Evolutionary conservation across 2,113 vertebrate genomes (phyloP).

Genomic region (Balaeniceps rex): DNA sequence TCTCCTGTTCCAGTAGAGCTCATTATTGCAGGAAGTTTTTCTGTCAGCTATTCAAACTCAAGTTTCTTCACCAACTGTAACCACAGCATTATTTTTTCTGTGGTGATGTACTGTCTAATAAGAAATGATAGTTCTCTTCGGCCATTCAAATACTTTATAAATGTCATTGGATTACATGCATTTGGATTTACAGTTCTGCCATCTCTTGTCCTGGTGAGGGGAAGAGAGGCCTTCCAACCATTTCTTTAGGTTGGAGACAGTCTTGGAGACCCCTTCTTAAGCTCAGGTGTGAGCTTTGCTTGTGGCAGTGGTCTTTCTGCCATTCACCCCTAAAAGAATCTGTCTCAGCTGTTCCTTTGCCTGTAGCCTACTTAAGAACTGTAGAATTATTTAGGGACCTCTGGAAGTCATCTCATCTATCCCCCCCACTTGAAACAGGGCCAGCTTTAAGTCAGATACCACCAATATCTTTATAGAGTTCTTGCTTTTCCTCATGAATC

Average conservation of each 20-base stretch:
- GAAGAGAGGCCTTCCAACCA: not conserved
- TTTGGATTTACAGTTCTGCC: not conserved
- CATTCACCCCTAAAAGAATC: not conserved
- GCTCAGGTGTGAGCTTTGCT: not conserved
- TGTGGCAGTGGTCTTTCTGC: not conserved
- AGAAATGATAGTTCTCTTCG: not conserved
- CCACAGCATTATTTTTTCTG: not conserved
- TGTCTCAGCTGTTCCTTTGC: not conserved
- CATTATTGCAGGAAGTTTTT: not conserved
- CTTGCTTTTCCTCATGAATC: not conserved
- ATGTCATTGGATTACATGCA: not conserved
- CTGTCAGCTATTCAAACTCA: not conserved
- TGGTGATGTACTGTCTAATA: not conserved
- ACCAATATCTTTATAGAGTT: not conserved
- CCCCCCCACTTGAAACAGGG: not conserved
- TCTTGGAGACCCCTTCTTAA: not conserved
- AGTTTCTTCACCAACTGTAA: not conserved
- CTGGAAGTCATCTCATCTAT: not conserved
- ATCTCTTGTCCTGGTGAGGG: not conserved
- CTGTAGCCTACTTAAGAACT: not conserved
- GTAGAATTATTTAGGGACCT: not conserved
- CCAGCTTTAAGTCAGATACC: not conserved
- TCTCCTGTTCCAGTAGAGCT: not conserved
- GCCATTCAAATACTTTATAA: not conserved
- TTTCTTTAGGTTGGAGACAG: not conserved